Conservation (phyloP, 2,888 invertebrate species). For the Sinotaia quadrata region DNA sequence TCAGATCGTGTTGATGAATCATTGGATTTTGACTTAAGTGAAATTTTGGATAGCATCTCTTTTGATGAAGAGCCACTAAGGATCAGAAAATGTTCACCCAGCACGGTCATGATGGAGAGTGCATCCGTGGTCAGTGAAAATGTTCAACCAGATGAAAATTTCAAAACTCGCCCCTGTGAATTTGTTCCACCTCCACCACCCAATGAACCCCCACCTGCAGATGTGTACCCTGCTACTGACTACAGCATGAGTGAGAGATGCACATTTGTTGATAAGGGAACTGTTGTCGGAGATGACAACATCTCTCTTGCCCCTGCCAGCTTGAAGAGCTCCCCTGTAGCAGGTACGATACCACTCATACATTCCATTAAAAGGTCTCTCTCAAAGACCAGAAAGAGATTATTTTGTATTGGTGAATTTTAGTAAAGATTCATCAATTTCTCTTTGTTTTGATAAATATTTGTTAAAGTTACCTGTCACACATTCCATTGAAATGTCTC, state of each 20-base stretch:
- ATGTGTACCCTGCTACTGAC: conserved; percentile 41
- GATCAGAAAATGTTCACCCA: conserved; percentile 4
- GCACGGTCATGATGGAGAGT: conserved; percentile 55
- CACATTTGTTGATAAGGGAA: conserved; percentile 47
- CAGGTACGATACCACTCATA: no score
- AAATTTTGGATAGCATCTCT: conserved; percentile 46
- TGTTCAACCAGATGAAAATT: conserved; percentile 21
- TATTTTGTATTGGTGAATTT: no score
- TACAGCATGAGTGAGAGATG: conserved; percentile 22
- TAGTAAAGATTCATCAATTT: no score
- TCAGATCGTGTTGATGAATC: no score
- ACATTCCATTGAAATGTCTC: no score
- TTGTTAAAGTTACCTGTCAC: no score
- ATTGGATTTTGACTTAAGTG: no score
- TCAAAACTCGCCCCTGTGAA: conserved; percentile 47
- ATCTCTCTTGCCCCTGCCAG: conserved; percentile 50
- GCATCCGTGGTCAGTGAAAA: conserved; percentile 55
- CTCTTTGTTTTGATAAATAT: no score
- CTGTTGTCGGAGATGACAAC: conserved; percentile 51
- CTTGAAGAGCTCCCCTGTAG: conserved; percentile 48
- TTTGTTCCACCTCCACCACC: conserved; percentile 65
- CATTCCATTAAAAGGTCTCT: no score
- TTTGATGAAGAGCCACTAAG: conserved; percentile 30
- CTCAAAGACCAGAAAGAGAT: no score
- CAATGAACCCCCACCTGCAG: conserved; percentile 66